Conservation (phyloP, 2,113 vertebrate genomes). For the Clupea harengus region DNA sequence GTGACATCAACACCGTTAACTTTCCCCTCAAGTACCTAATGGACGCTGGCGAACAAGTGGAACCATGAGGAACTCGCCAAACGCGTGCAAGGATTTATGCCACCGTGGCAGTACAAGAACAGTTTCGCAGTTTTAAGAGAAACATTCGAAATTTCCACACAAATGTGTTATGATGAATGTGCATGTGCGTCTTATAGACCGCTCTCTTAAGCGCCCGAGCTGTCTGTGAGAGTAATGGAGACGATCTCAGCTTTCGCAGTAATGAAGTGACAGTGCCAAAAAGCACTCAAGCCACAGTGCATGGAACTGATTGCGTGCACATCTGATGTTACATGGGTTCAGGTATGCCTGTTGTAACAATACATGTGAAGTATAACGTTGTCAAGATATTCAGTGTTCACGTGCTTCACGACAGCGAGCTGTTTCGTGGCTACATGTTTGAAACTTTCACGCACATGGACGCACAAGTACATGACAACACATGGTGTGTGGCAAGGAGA, state of each 20-base stretch:
- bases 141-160: background rate
- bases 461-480: background rate
- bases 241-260: background rate
- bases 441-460: constrained; percentile 1
- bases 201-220: background rate
- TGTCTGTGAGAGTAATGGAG: background rate
- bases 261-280: constrained; percentile 2
- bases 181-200: background rate
- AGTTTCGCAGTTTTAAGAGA: background rate
- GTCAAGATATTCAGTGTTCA: background rate
- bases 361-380: background rate
- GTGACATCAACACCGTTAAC: constrained; percentile 27
- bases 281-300: constrained; percentile 5
- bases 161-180: background rate
- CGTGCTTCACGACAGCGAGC: background rate
- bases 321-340: background rate
- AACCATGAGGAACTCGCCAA: background rate
- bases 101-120: background rate
- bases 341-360: background rate
- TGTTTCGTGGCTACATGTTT: background rate
- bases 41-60: background rate
- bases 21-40: constrained; percentile 16
- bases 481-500: background rate
- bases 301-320: background rate
- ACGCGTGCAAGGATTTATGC: background rate